phyloP scores from a whole-genome alignment of 2,113 vertebrate species.

The Cottus gobio region DNA sequence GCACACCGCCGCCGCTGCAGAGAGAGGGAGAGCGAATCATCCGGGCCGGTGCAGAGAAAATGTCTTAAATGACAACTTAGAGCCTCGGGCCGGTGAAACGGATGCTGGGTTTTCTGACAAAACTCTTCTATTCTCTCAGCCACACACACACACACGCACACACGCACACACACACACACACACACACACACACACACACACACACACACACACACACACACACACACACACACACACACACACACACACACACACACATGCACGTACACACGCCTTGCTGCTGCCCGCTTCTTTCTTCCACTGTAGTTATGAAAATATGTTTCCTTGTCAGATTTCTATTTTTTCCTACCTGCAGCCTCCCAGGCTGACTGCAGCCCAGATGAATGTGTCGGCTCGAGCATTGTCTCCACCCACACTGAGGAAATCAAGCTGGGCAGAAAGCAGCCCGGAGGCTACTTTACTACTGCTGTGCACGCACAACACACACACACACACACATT shows the following conservation, averaged over 20 bases:
- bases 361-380: slow-evolving; percentile 48
- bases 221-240: not conserved
- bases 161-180: not conserved
- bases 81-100: slow-evolving; percentile 59
- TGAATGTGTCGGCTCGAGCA: slow-evolving; percentile 62
- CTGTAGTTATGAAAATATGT: slow-evolving; percentile 64
- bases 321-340: slow-evolving; percentile 46
- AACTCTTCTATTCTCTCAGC: slow-evolving; percentile 43
- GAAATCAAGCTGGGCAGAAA: slow-evolving; percentile 63
- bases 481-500: slow-evolving; percentile 12
- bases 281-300: slow-evolving; percentile 14
- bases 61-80: slow-evolving; percentile 63
- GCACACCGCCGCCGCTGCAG: slow-evolving; percentile 10
- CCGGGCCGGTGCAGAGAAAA: slow-evolving; percentile 44
- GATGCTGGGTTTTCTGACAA: slow-evolving; percentile 58
- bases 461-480: slow-evolving; percentile 4
- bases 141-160: not conserved
- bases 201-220: not conserved
- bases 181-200: not conserved
- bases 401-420: slow-evolving; percentile 48
- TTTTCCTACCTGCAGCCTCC: slow-evolving; percentile 60
- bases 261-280: not conserved
- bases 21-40: slow-evolving; percentile 46
- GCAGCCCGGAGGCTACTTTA: slow-evolving; percentile 50
- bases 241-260: not conserved